phyloP scores from a whole-genome alignment of 1,140 invertebrate species.

The Zaprionus ghesquierei region DNA sequence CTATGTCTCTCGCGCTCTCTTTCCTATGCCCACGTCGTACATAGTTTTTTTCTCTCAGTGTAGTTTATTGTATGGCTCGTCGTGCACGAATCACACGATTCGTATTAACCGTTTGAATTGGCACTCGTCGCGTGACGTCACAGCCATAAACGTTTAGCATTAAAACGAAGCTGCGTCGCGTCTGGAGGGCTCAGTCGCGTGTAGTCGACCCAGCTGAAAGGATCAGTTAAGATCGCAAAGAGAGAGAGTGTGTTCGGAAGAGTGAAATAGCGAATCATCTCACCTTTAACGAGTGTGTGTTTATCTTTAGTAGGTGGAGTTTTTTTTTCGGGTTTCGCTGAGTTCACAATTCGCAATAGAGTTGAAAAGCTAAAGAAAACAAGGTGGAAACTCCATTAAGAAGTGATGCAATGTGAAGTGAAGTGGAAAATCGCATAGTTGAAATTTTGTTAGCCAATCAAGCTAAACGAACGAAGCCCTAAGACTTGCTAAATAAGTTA shows the following conservation, averaged over 20 bases:
- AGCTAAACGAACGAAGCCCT: constrained; percentile 3
- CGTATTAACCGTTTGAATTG: constrained; percentile 28
- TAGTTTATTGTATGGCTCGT: constrained; percentile 19
- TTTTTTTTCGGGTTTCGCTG: not conserved
- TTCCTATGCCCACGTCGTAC: constrained; percentile 14
- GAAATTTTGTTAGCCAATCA: constrained; percentile 17
- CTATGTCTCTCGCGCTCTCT: not conserved
- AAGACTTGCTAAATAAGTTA: not conserved
- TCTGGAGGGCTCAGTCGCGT: constrained; percentile 46
- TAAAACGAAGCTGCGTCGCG: constrained; percentile 42
- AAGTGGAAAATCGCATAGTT: constrained; percentile 12
- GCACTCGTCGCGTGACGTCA: constrained; percentile 48
- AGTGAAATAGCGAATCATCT: not conserved
- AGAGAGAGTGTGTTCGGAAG: not conserved
- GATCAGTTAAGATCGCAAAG: constrained; percentile 27
- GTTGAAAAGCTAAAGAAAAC: constrained; percentile 1
- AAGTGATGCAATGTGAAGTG: constrained; percentile 20
- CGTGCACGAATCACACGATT: constrained; percentile 15
- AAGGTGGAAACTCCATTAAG: not conserved
- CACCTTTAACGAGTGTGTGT: not conserved
- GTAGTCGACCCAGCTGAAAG: constrained; percentile 42
- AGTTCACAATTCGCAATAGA: constrained; percentile 5
- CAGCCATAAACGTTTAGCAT: constrained; percentile 41
- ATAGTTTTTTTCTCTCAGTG: constrained; percentile 27
- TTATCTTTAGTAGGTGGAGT: constrained; percentile 12